Base-by-base conservation (phyloP, 2,888 invertebrate genomes). In the Tortrix viridana region DNA sequence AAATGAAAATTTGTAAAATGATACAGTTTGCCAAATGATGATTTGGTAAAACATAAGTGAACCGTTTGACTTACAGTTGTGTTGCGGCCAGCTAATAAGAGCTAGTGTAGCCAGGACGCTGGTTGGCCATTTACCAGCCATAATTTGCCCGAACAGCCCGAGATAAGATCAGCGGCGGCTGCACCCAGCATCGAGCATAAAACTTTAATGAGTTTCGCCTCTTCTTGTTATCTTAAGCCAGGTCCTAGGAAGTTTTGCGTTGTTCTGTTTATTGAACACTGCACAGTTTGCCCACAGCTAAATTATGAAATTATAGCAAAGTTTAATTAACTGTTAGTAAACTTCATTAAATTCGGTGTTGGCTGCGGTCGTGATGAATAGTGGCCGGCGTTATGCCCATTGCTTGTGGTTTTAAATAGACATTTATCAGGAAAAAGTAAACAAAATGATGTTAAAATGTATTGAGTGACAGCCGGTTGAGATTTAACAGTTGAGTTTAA, bases 141-240 rank as follows among this genome's bases (percentile, higher is more conserved):
- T 82, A 80, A 82, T 81, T 82, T 78, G 78, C 69, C 74, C 67
- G 67, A 72, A 75, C 75, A 79, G 70, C 73, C 74, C 67, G 62
- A 72, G 74, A 80, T 82, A 84, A 81, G 80, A 86, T 83, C 83
- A 83, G 82, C 82, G 75, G 73, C 74, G 69, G 54, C 68, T 71
- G 69, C 70, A 73, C 75, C 68, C 66, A 72, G 69, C 70, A 71
- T 73, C 72, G 77, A 85, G 82, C 85, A 85, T 87, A 86, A 88
- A 89, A 89, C 84, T 89, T 90, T 84, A 88, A 90, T 88, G 88
- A 89, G 86, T 88, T 88, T 87, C 73, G 76, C 80, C 81, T 82
- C 82, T 74, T 81, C 82, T 85, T 86, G 87, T 86, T 89, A 86
- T 88, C 86, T 84, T 81, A 79, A 81, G 75, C 76, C 76, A 80